Conservation (phyloP, 2,888 invertebrate genomes). For the Drosophila neotestacea region DNA sequence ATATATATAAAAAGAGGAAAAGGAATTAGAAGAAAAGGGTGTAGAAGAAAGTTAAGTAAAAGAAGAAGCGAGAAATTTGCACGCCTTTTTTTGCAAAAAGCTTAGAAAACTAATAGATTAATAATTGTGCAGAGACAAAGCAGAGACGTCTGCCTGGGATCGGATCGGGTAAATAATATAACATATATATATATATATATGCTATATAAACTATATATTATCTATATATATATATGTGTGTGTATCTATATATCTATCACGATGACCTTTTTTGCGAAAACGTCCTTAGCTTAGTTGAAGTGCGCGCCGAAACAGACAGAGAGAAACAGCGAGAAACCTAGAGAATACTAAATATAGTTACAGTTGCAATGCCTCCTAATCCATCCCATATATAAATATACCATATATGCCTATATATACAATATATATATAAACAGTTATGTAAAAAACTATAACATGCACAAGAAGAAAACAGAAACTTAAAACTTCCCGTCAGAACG, state of each 20-base stretch:
- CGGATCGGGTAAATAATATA: slow-evolving; percentile 36
- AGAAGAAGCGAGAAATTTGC: slow-evolving; percentile 25
- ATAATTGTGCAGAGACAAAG: slow-evolving; percentile 43
- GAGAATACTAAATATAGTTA: slow-evolving; percentile 38
- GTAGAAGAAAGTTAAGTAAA: not conserved
- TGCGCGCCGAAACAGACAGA: slow-evolving; percentile 15
- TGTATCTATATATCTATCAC: slow-evolving; percentile 39
- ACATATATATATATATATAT: slow-evolving; percentile 18
- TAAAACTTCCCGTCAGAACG: slow-evolving; percentile 2
- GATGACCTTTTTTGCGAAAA: slow-evolving; percentile 80
- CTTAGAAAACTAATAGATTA: slow-evolving; percentile 68
- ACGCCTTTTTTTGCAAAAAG: slow-evolving; percentile 62
- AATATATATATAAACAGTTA: slow-evolving; percentile 11
- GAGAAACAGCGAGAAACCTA: slow-evolving; percentile 12
- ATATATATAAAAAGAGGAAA: slow-evolving; percentile 10
- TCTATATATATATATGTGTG: slow-evolving; percentile 11
- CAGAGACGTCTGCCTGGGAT: slow-evolving; percentile 8
- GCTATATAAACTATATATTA: slow-evolving; percentile 11
- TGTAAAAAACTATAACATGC: slow-evolving; percentile 15
- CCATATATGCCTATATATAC: slow-evolving; percentile 33
- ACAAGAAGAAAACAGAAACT: slow-evolving; percentile 4
- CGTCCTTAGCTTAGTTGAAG: slow-evolving; percentile 80
- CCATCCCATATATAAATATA: slow-evolving; percentile 26
- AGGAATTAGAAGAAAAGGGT: slow-evolving; percentile 1
- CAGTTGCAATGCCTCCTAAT: slow-evolving; percentile 40